Conservation (phyloP, 2,888 invertebrate species). For the Calameuta filiformis region DNA sequence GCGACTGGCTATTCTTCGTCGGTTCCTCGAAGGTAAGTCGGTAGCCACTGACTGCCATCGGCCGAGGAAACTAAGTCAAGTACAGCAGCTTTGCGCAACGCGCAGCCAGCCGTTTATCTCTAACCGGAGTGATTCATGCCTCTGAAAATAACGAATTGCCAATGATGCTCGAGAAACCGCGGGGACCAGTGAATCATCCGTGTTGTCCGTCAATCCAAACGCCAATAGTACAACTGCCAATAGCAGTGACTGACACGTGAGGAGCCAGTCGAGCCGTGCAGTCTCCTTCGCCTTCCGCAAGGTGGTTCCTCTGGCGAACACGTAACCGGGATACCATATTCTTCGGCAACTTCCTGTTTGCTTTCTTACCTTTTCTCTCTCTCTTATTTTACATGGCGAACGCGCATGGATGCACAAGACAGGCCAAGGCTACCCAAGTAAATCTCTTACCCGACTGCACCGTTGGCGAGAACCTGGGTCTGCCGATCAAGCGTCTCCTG, state of each 20-base stretch:
- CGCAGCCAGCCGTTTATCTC: constrained; percentile 49
- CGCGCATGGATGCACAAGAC: neutral
- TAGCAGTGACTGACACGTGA: neutral
- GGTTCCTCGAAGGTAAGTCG: neutral
- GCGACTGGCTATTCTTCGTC: neutral
- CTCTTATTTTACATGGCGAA: neutral
- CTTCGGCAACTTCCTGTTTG: neutral
- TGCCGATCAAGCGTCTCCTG: constrained; percentile 84
- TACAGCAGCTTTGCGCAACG: constrained; percentile 52
- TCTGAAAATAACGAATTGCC: constrained; percentile 55
- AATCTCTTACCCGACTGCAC: constrained; percentile 82
- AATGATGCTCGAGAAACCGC: constrained; percentile 23
- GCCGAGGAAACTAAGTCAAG: constrained; percentile 53
- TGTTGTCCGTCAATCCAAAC: constrained; percentile 23
- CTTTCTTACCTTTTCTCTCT: neutral
- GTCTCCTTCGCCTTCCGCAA: constrained; percentile 10
- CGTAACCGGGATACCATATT: neutral
- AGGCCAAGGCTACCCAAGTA: neutral
- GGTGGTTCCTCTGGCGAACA: constrained; percentile 4
- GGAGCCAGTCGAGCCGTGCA: constrained; percentile 2
- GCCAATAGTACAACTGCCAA: neutral
- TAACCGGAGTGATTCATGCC: constrained; percentile 52
- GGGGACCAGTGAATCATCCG: constrained; percentile 37
- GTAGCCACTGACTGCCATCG: neutral
- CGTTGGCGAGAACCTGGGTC: constrained; percentile 80